Conservation (phyloP, 64 coral and sea anemone genomes). For the Montipora efflorescens region DNA sequence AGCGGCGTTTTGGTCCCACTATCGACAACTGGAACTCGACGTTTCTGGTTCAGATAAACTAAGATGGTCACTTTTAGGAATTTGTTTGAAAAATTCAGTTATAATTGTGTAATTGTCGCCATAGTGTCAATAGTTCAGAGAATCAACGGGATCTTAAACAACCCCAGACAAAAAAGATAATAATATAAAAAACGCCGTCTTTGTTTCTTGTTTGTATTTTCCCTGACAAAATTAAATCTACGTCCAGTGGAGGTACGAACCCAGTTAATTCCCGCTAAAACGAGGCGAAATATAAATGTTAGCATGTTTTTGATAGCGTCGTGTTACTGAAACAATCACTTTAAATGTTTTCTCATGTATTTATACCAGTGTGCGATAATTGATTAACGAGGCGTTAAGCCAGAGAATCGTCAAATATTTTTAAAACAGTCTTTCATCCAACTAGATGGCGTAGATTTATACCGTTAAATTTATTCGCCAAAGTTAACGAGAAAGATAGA, state of each 20-base stretch:
- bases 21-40: no score
- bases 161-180: background rate
- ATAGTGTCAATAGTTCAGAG: background rate
- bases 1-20: no score
- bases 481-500: no score
- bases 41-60: no score
- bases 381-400: background rate
- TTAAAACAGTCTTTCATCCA: background rate
- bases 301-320: background rate
- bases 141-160: background rate
- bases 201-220: background rate
- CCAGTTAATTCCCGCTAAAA: background rate
- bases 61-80: no score
- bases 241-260: background rate
- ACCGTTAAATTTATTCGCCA: no score
- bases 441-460: background rate
- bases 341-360: background rate
- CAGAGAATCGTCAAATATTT: background rate
- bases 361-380: background rate
- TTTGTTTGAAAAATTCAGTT: no score
- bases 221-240: background rate
- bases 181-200: background rate
- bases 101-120: background rate
- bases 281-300: background rate
- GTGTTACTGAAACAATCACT: background rate